Evolutionary conservation across 2,113 vertebrate species (phyloP), one percentile per base, ranked within the genome.

Genomic region (Pardalotus punctatus): DNA sequence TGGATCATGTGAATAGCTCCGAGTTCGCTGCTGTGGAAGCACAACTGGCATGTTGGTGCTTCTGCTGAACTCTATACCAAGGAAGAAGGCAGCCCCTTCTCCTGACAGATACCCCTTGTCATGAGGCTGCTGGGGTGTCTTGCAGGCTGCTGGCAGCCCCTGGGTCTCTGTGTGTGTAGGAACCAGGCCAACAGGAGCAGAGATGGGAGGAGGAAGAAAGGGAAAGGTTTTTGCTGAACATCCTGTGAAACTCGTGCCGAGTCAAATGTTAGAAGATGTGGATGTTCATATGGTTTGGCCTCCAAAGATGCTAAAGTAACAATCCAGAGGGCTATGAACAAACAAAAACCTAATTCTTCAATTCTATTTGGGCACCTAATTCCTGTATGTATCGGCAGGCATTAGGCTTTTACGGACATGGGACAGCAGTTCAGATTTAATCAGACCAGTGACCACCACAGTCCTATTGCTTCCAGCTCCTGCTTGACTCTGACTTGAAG

Each of bases 1-100:
- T 4, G 16, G 60, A 35, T 19, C 29, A 13, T 1, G 7, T 2
- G 23, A 53, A 28, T 11, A 27, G 76, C 36, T n/a, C 50, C 0
- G 3, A 72, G 17, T 11, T 56, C 0, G 3, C 66, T 28, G 76
- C 35, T 47, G 6, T 11, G 10, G 36, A 22, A 65, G 56, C 13
- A 54, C 76, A 65, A 3, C 9, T 11, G 45, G 50, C 21, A 73
- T 4, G 18, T 69, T 31, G 35, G 45, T 33, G 58, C 74, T 43
- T 33, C 38, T 86, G 53, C 54, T 58, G 54, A 88, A n/a, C 69
- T 81, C 48, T 28, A 21, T 7, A 4, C 15, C 1, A 0, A 29
- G 48, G 54, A 53, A 29, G 28, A 57, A 23, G 15, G 71, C 15
- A 54, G 35, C 33, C 12, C 21, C 38, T 38, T 31, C 45, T 57